These are phyloP conservation scores for Nannospalax galili DNA, from an alignment of 2,113 vertebrate species.

Conservation along the genomic window DNA sequence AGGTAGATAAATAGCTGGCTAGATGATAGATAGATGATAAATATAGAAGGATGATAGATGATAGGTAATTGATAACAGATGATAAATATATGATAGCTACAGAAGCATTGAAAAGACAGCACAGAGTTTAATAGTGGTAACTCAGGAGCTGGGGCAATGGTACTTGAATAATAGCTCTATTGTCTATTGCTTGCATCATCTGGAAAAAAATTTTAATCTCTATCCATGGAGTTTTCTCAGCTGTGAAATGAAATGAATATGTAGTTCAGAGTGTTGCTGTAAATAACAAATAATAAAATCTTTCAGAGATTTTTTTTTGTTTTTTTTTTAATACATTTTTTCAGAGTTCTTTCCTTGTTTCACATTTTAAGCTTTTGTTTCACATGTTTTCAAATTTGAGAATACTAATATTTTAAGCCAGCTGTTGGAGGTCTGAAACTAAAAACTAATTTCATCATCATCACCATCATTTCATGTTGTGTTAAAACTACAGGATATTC, in stretches of 20 bases:
- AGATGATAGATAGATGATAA: background rate
- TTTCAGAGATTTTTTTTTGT: background rate
- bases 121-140: background rate
- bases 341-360: background rate
- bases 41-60: too few species aligned
- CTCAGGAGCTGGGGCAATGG: background rate
- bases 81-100: too few species aligned
- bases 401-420: background rate
- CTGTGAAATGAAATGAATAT: background rate
- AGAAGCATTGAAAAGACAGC: background rate
- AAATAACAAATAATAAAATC: background rate
- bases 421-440: background rate
- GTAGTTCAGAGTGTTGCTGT: background rate
- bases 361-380: background rate
- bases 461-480: background rate
- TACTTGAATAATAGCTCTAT: background rate
- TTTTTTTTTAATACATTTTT: too few species aligned
- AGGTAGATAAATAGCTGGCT: too few species aligned
- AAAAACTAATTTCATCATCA: background rate
- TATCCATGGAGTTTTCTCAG: background rate
- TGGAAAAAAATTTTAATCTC: background rate
- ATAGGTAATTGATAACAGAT: too few species aligned
- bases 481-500: background rate
- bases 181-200: background rate
- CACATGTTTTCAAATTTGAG: background rate